phyloP scores from a whole-genome alignment of 2,888 invertebrate genomes.

The Oegoconia quadripuncta region DNA sequence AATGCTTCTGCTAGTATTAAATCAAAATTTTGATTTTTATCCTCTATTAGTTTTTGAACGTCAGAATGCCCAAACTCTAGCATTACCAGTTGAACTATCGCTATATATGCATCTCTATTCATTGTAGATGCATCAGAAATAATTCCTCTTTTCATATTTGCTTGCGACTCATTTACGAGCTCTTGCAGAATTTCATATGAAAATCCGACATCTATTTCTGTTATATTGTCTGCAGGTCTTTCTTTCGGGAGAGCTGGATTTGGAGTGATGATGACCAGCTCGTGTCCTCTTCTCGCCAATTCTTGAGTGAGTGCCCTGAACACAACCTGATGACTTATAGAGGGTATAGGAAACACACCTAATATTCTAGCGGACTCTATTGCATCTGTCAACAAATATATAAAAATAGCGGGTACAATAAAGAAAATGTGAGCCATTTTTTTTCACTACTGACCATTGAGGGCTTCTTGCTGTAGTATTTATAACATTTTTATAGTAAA shows the following conservation, averaged over 20 bases:
- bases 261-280: slow-evolving; percentile 46
- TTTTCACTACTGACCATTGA: too few species aligned
- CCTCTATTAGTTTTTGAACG: slow-evolving; percentile 13
- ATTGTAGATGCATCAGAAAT: slow-evolving; percentile 1
- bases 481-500: too few species aligned
- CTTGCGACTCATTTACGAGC: background rate
- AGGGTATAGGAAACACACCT: slow-evolving; percentile 40
- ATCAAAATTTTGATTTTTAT: slow-evolving; percentile 31
- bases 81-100: too few species aligned
- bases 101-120: background rate
- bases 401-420: background rate
- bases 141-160: background rate
- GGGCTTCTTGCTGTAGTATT: too few species aligned
- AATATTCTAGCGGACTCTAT: slow-evolving; percentile 38
- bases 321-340: slow-evolving; percentile 51
- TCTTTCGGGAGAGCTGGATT: slow-evolving; percentile 31
- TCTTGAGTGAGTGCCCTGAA: slow-evolving; percentile 40
- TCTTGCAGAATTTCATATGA: slow-evolving; percentile 24
- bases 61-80: slow-evolving; percentile 2
- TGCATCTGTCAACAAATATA: background rate
- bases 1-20: slow-evolving; percentile 40
- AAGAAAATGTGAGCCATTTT: background rate
- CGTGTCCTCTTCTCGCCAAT: slow-evolving; percentile 47
- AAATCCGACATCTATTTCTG: slow-evolving; percentile 22
- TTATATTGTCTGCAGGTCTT: slow-evolving; percentile 16